Evolutionary conservation across 2,888 invertebrate genomes (phyloP), one percentile per base, ranked within the genome.

Genomic region (Brachyptera risi): DNA sequence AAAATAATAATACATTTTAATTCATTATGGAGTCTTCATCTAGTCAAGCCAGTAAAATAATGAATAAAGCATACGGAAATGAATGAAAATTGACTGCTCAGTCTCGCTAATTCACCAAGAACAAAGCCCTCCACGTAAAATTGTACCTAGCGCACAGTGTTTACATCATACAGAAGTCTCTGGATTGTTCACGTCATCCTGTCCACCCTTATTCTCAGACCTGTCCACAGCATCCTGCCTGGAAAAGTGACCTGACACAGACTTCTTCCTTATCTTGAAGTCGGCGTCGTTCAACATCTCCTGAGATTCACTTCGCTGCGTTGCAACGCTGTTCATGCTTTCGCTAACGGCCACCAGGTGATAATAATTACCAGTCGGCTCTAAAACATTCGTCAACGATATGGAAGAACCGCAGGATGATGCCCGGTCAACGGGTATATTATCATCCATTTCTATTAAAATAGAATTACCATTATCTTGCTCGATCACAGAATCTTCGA

Each of bases 151-250:
- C n/a, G n/a, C n/a, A n/a, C n/a, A n/a, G n/a, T 35, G 7, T 17
- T 19, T 44, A 17, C 11, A 60, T 63, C 60, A 64, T 27, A 64
- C 64, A 2, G 60, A 59, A 7, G 62, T 64, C 47, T 64, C 64
- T 17, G 64, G 64, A 56, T 62, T 62, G 31, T 35, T 57, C 49
- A 58, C 23, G 15, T 31, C 27, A 2, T 31, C 59, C 19, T 57
- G 57, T 3, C 40, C 19, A 24, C 40, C 56, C 27, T 23, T 40
- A 19, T 35, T 11, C 27, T 27, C 40, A 11, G 56, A 11, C 27
- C 27, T 37, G 27, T 65, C 65, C 9, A 65, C n/a, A 9, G 65
- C 65, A 62, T 65, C 61, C 38, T 65, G 65, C 17, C 65, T 61
- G n/a, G 59, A 19, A n/a, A 65, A 57, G 13, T 59, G 61, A 17